Evolutionary conservation across 1,140 invertebrate species (phyloP).

Genomic region (Musca domestica): DNA sequence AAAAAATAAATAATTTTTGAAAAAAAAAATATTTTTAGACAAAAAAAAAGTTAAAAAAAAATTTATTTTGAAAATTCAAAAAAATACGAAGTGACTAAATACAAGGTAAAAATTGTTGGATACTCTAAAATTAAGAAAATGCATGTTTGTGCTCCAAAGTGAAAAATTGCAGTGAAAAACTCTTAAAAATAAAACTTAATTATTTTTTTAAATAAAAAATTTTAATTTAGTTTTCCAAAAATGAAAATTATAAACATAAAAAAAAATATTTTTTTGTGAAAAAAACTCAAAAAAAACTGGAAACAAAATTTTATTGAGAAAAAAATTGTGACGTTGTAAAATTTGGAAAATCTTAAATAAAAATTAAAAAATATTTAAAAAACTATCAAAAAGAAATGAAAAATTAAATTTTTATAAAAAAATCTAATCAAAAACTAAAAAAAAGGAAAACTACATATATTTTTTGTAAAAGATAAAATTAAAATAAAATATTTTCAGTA

Average conservation of each 20-base stretch:
- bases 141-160: no score
- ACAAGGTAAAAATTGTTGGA: background rate
- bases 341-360: constrained; percentile 18
- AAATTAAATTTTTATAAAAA: constrained; percentile 35
- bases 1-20: no score
- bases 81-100: background rate
- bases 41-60: background rate
- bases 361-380: no score
- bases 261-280: no score
- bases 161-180: background rate
- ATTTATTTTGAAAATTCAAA: background rate
- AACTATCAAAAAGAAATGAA: no score
- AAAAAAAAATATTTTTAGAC: background rate
- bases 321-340: no score
- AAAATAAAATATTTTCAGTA: no score
- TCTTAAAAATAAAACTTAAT: no score
- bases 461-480: constrained; percentile 31
- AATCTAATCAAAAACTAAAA: constrained; percentile 29
- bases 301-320: background rate
- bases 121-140: background rate
- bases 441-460: background rate
- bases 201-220: no score
- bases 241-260: no score
- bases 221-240: no score
- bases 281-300: background rate